Evolutionary conservation across 2,888 invertebrate genomes (phyloP), one percentile per base, ranked within the genome.

Genomic region (Portevinia maculata): DNA sequence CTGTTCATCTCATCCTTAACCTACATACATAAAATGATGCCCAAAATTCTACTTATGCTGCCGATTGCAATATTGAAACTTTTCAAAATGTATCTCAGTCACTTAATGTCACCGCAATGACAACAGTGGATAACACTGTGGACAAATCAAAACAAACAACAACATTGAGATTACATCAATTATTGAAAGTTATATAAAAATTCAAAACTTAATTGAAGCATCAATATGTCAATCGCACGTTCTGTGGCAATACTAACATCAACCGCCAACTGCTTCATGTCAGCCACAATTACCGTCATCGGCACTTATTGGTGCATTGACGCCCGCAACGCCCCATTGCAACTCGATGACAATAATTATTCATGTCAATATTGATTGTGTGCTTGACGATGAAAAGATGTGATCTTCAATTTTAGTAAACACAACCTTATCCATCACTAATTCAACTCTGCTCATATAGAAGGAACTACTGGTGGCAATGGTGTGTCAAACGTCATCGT

Each of bases 201-300:
- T 24, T 24, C 59, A 70, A 60, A 59, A 50, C 32, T 13, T 19
- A 53, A 65, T 70, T 59, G 50, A 70, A 70, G 59, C 30, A 59
- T 70, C 57, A 30, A 50, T 50, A 24, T 24, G 46, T 59, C 59
- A 52, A 28, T 32, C 41, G 13, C 30, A 19, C 50, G 4, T 8
- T 41, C 19, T 41, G 50, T 41, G 59, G 59, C 50, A 52, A 50
- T 7, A 39, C n/a, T 19, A 30, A 59, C 37, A 70, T 39, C 59
- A 50, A n/a, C 41, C 34, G 34, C 34, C 34, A 34, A 24, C 3
- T 5, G 24, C 24, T 24, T 24, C 5, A 24, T 24, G 24, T 24
- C 24, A 5, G 24, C 24, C 24, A 24, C 73, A 73, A 73, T 73
- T 64, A 55, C 44, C 37, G 13, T 53, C 19, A 44, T 50, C 59